Base-by-base conservation (phyloP, 2,113 vertebrate species). In the Sigmodon hispidus region DNA sequence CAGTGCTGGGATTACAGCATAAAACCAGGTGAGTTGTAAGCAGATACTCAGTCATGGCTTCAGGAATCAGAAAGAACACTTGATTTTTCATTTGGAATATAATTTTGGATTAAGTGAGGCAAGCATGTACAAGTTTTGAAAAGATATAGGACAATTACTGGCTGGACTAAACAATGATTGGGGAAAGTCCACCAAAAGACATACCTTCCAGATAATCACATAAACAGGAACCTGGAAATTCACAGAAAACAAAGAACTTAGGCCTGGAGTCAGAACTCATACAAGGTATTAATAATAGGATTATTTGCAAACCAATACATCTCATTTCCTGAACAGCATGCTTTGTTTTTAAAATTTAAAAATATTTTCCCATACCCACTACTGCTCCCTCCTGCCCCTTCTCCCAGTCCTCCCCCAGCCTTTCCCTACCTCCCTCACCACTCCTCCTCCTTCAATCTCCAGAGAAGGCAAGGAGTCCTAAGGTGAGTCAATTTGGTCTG, bases 151-250 rank as follows among this genome's bases (percentile, higher is more conserved):
- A 80, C 19, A 93, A 75, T 43, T 7, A 89, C 57, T 76, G 31
- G 10, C 0, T 0, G 70, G 21, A 24, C 3, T 12, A 93, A 95
- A 69, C 3, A 89, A 96, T 95, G 34, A 91, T 61, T 24, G 50
- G 34, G 34, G 16, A 34, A 34, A 36, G 76, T 13, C 6, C 6
- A 70, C 10, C 45, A 57, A 93, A 91, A 70, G 26, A 17, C 0
- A 17, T 84, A 83, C 76, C 61, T 90, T 13, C 40, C 59, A 90
- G 21, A 95, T 59, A 91, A 26, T 67, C 59, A 93, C 76, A 89
- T 91, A 89, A 11, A n/a, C 43, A 70, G 50, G 50, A 85, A 90
- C 90, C 45, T 89, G n/a, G 45, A 94, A 89, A 94, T 52, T 89
- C 29, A 94, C 16, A 86, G 24, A 70, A 88, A 90, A 9, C 17